phyloP scores from a whole-genome alignment of 2,888 invertebrate genomes.

The Elmis aenea region DNA sequence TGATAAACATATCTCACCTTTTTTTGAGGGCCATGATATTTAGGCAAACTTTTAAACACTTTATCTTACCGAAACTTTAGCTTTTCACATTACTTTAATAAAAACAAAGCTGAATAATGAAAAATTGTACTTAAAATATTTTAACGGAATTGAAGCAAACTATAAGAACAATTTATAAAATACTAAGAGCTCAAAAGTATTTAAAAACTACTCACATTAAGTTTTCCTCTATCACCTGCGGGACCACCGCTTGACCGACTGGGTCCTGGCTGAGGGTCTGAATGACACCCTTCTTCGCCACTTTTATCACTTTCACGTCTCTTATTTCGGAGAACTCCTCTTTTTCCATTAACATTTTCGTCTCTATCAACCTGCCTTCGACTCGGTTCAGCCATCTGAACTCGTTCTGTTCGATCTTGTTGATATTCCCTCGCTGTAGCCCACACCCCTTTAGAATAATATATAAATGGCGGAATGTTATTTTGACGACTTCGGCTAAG shows the following conservation, averaged over 20 bases:
- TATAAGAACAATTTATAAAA: too few species aligned
- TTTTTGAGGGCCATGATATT: too few species aligned
- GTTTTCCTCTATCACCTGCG: background rate
- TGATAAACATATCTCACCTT: too few species aligned
- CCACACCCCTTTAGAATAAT: constrained; percentile 53
- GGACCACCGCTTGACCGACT: constrained; percentile 6
- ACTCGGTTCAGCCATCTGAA: constrained; percentile 35
- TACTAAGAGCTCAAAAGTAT: too few species aligned
- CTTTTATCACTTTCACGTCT: constrained; percentile 11
- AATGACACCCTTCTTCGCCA: constrained; percentile 28
- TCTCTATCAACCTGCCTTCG: constrained; percentile 57
- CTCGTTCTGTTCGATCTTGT: constrained; percentile 32
- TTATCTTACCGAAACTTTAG: too few species aligned
- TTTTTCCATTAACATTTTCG: constrained; percentile 68
- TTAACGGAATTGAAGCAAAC: too few species aligned
- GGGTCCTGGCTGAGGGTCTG: constrained; percentile 15
- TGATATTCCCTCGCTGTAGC: constrained; percentile 47
- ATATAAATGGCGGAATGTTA: constrained; percentile 53
- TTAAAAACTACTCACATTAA: background rate
- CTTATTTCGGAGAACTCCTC: constrained; percentile 50
- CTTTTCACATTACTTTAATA: too few species aligned
- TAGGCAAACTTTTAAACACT: too few species aligned
- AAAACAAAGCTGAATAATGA: too few species aligned
- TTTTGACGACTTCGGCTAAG: constrained; percentile 59
- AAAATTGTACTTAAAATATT: too few species aligned